phyloP scores from a whole-genome alignment of 2,797 vertebrate species.

The Hydrolagus colliei region DNA sequence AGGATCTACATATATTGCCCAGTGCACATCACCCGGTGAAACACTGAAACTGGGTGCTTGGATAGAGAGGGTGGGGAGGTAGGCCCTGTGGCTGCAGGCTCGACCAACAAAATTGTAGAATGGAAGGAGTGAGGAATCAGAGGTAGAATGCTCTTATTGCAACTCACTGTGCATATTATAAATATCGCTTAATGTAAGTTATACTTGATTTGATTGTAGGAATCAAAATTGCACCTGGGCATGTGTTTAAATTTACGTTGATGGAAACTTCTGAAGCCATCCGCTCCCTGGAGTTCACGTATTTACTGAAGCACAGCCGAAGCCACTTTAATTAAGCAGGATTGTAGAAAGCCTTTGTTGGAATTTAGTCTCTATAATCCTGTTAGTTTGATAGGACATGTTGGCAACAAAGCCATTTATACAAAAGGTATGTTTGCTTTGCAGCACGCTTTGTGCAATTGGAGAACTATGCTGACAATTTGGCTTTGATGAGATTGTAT shows the following conservation, averaged over 20 bases:
- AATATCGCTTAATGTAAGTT: neutral
- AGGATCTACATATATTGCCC: no score
- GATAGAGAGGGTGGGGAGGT: no score
- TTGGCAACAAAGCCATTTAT: neutral
- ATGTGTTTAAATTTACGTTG: neutral
- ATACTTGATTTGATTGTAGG: neutral
- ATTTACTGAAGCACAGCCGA: no score
- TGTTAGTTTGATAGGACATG: neutral
- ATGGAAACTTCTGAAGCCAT: neutral
- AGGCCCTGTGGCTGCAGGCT: no score
- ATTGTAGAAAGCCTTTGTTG: neutral
- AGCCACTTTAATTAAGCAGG: neutral
- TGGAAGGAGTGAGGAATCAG: no score
- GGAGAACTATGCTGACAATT: neutral
- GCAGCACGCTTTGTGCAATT: neutral
- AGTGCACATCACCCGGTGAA: no score
- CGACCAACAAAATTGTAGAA: no score
- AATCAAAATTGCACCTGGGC: neutral
- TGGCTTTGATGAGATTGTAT: neutral
- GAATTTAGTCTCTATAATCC: neutral
- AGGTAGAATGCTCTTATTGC: neutral
- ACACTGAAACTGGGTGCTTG: no score
- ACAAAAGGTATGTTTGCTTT: neutral
- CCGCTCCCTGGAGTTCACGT: no score
- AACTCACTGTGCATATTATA: neutral